Base-by-base conservation (phyloP, 2,113 vertebrate species). In the Pterophyllum scalare region DNA sequence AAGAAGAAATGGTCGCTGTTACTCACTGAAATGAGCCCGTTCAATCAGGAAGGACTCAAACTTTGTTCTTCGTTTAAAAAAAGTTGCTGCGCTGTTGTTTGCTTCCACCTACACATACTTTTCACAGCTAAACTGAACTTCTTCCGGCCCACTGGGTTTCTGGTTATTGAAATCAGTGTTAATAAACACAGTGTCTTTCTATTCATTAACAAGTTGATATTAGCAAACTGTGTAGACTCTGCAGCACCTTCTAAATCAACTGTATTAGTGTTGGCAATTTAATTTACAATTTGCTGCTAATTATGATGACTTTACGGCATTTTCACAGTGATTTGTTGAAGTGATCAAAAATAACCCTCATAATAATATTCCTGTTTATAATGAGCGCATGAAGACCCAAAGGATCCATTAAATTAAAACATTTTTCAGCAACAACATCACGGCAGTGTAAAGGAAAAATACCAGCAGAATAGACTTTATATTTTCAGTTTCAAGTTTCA, bases 381-480 rank as follows among this genome's bases (percentile, higher is more conserved):
- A 72, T 52, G 17, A 49, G 52, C 65, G 52, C 26, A 72, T 52
- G 65, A 52, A n/a, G 6, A 72, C 65, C 43, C 43, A 52, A 72
- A 72, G 65, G 65, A 72, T 52, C 43, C 17, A 19, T 70, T 70
- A 70, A 49, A 70, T 70, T 49, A 70, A 31, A 72, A 31, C 43
- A 52, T 31, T 52, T 72, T 72, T 31, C 65, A 52, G 0, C 43
- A 72, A 20, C 43, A 72, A 26, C 65, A 72, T 31, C 65, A 49
- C 65, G 13, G 12, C 24, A 31, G 43, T 12, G 24, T 8, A 52
- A 72, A 52, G 43, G 17, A 52, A 52, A 52, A 72, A 72, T 13
- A 72, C 10, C 43, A 52, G 24, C 15, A 52, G 43, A 72, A 72
- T 49, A 49, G 49, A 20, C 0, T 13, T 20, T 22, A 24, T 0